These are phyloP conservation scores for Dermochelys coriacea DNA, from an alignment of 2,797 vertebrate species.

Conservation along the genomic window DNA sequence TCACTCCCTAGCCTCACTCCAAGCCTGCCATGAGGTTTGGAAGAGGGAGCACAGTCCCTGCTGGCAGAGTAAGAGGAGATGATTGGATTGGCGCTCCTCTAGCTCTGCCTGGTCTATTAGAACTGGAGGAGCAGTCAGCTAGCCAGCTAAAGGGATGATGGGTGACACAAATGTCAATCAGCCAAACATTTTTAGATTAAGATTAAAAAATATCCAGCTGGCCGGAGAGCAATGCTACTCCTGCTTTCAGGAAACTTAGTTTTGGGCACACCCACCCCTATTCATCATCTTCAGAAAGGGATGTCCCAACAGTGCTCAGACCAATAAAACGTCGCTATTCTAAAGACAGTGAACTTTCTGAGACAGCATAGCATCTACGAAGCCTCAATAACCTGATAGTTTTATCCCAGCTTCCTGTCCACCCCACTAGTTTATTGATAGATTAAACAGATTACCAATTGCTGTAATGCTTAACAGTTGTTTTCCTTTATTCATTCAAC, in stretches of 20 bases:
- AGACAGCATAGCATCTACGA: background rate
- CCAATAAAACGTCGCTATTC: background rate
- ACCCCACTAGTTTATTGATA: background rate
- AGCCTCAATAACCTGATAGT: background rate
- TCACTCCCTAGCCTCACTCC: background rate
- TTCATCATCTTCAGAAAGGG: rapidly evolving
- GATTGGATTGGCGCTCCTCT: background rate
- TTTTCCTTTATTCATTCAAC: background rate
- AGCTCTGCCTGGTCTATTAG: background rate
- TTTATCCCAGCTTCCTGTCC: background rate
- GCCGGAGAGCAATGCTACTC: background rate
- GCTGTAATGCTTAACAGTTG: background rate
- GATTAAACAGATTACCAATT: background rate
- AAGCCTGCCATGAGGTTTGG: background rate
- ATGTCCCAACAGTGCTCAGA: background rate
- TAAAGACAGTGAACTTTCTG: background rate
- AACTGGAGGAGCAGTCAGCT: background rate
- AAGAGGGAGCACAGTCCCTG: background rate
- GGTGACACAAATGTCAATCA: background rate
- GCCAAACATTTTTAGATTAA: background rate
- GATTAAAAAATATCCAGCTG: background rate
- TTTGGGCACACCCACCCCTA: background rate
- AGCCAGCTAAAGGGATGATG: background rate
- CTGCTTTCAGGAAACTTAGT: background rate
- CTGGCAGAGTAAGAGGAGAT: background rate